Conservation (phyloP, 2,888 invertebrate genomes). For the Cantharis lateralis region DNA sequence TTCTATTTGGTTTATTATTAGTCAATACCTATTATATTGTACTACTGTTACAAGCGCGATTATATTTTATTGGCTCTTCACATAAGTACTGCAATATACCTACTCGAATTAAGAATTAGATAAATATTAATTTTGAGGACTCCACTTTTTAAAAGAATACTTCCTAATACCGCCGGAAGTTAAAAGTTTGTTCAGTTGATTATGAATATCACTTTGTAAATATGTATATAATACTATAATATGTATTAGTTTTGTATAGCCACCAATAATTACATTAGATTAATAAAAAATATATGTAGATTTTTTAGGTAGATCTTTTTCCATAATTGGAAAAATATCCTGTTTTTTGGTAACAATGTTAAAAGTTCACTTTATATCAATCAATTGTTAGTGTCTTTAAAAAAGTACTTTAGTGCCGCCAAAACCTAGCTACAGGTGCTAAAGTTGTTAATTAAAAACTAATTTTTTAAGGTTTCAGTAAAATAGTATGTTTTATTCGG, state of each 20-base stretch:
- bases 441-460: no score
- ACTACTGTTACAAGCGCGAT: constrained; percentile 19
- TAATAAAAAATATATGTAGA: no score
- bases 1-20: neutral
- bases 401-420: no score
- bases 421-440: no score
- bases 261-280: neutral
- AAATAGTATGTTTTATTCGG: no score
- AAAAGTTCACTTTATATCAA: no score
- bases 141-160: constrained; percentile 12
- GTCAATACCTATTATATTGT: neutral
- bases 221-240: neutral
- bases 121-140: constrained; percentile 26
- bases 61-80: constrained; percentile 28
- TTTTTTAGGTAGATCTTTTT: no score
- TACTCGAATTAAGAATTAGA: constrained; percentile 28
- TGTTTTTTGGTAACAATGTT: no score
- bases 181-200: neutral
- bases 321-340: no score
- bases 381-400: no score
- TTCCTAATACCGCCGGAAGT: neutral
- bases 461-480: no score
- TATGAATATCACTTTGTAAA: neutral
- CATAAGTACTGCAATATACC: constrained; percentile 28
- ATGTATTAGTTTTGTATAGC: neutral